Percentiles rank a stretch among this genome's conserved stretches.
These are phyloP conservation scores for Sebastes reedi DNA, from an alignment of 2,797 vertebrate species.

Conservation along the genomic window DNA sequence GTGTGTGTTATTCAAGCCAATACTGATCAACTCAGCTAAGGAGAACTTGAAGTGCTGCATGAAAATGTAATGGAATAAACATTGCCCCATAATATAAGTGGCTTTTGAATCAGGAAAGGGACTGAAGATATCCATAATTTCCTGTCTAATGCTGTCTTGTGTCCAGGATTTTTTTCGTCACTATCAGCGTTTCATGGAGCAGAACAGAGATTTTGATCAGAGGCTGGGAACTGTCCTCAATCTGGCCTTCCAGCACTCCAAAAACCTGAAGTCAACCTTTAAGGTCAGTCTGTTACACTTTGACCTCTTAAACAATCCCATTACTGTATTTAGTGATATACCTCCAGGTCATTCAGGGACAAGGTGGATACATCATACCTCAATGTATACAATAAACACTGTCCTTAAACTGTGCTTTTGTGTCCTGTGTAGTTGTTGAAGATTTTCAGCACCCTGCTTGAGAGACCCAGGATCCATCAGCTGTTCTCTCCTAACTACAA, in stretches of 20 bases:
- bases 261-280: slow-evolving; percentile 82
- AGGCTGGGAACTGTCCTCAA: slow-evolving; percentile 86
- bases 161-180: slow-evolving; percentile 82
- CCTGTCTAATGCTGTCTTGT: slow-evolving; percentile 21
- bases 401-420: not conserved
- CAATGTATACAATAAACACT: not conserved
- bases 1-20: slow-evolving; percentile 23
- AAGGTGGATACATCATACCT: not conserved
- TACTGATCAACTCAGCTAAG: slow-evolving; percentile 20
- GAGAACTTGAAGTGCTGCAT: not conserved
- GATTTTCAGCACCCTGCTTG: slow-evolving; percentile 81
- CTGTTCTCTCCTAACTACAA: slow-evolving; percentile 80
- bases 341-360: not conserved
- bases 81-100: not conserved
- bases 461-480: slow-evolving; percentile 77
- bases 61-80: slow-evolving; percentile 19
- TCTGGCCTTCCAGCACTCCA: slow-evolving; percentile 85
- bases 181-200: slow-evolving; percentile 80
- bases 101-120: not conserved
- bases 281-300: slow-evolving; percentile 71
- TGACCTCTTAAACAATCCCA: not conserved
- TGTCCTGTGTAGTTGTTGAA: slow-evolving; percentile 73
- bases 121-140: not conserved
- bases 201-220: slow-evolving; percentile 86
- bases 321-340: not conserved